Base-by-base conservation (phyloP, 2,888 invertebrate species). In the Parnassius mnemosyne region DNA sequence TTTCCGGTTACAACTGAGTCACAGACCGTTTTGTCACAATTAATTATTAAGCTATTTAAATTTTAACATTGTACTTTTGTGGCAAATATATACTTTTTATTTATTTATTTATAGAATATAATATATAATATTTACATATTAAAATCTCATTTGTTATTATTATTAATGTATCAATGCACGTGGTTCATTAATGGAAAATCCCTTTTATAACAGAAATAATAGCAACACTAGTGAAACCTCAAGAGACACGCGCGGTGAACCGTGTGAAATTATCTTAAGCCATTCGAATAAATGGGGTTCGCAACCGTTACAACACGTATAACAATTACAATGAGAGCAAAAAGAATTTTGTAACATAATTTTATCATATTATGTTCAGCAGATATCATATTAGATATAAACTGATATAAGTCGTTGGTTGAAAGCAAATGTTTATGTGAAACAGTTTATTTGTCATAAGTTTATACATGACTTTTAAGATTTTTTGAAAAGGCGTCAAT, bases 171-270 rank as follows among this genome's bases (percentile, higher is more conserved):
- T 44, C 43, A 53, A 53, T 13, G 53, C 9, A 41, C 12, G 49
- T 10, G 54, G 9, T 51, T 55, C 63, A 47, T 62, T 63, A 46
- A 55, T 43, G 51, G 16, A 54, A 63, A 63, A 59, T 59, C 51
- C 55, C 58, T 56, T 43, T 55, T 59, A 63, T 63, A 51, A 10
- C 50, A n/a, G 44, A 16, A 46, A 63, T 57, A 55, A 57, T 63
- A 41, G 53, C 60, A 64, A 55, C 66, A 59, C 59, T 63, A 25
- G 47, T 43, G 64, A 47, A 68, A 68, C 75, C 79, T 72, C 79
- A 58, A 66, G 76, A 75, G 83, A 72, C 70, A 75, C 76, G 69
- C 73, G 74, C 71, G 64, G 69, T 66, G 68, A 74, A 73, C 70
- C 76, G 73, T 76, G 69, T 72, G 66, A 68, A 72, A 75, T 77